These are phyloP conservation scores for Notarius quadriscutis DNA, from an alignment of 2,113 vertebrate species.

Conservation along the genomic window DNA sequence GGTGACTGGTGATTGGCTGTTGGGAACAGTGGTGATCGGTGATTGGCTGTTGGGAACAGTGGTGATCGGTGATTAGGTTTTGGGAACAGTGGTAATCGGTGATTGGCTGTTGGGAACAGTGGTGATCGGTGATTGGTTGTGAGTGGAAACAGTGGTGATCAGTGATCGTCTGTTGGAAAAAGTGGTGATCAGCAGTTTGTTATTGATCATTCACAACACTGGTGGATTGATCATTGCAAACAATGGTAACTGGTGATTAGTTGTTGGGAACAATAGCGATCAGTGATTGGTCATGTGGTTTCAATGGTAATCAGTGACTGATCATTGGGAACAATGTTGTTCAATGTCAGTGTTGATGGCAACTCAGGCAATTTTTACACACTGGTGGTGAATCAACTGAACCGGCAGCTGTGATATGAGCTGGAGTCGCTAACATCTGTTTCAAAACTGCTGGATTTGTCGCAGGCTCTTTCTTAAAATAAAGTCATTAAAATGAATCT, in stretches of 20 bases:
- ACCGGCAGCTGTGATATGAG: not conserved
- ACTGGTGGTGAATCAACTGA: not conserved
- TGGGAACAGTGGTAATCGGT: too few species aligned
- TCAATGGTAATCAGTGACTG: too few species aligned
- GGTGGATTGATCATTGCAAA: not conserved
- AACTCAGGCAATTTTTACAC: not conserved
- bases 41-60: too few species aligned
- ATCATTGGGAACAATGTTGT: not conserved
- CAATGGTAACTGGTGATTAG: not conserved
- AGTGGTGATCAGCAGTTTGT: not conserved
- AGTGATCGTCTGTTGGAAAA: too few species aligned
- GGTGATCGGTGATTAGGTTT: too few species aligned
- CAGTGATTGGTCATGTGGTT: not conserved
- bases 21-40: too few species aligned
- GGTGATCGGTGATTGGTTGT: too few species aligned
- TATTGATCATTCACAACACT: not conserved
- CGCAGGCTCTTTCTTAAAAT: not conserved
- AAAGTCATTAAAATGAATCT: not conserved
- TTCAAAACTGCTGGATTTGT: not conserved
- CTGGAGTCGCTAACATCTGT: not conserved
- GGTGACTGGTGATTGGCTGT: too few species aligned
- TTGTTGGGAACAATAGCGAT: not conserved
- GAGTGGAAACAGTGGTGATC: too few species aligned
- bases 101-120: too few species aligned
- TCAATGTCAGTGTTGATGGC: not conserved